Base-by-base conservation (phyloP, 2,113 vertebrate species). In the Sisor rabdophorus region DNA sequence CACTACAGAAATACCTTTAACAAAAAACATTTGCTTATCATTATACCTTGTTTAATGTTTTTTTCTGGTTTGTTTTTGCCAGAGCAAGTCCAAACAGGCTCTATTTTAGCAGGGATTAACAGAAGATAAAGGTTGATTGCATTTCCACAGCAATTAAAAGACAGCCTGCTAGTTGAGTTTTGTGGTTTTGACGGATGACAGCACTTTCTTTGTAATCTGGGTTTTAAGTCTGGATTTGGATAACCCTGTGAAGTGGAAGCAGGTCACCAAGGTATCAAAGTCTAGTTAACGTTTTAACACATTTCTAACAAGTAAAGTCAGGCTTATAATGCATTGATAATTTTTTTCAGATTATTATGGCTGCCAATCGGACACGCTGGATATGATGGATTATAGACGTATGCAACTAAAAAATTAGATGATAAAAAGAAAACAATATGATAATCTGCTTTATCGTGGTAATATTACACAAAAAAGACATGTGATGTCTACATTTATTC, bases 131-230 rank as follows among this genome's bases (percentile, higher is more conserved):
- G n/a, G 50, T 54, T 80, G 24, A 24, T 52, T 50, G 78, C 22
- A 69, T 77, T 87, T 87, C 86, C 28, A 70, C 68, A 50, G 70
- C 80, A 83, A 87, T 84, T 81, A 84, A 87, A 85, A 84, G 84
- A 80, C 16, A 24, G 47, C 78, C 70, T 71, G 44, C 81, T 78
- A 79, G 40, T 78, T 85, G 79, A 80, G 71, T 80, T 84, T 73
- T 82, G 77, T 36, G 71, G 67, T 72, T 54, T 52, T 15, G 11
- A 75, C 47, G 50, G n/a, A 56, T 60, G 55, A 68, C 63, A 6
- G 40, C 26, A 67, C 32, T 54, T 28, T 75, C 60, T 77, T 83
- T 84, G n/a, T 86, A 77, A 85, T 87, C 71, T 81, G 72, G 78
- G 77, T 82, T 68, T 52, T 81, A 87, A 79, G 79, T 7, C 67